Conservation (phyloP, 2,113 vertebrate species). For the Eonycteris spelaea region DNA sequence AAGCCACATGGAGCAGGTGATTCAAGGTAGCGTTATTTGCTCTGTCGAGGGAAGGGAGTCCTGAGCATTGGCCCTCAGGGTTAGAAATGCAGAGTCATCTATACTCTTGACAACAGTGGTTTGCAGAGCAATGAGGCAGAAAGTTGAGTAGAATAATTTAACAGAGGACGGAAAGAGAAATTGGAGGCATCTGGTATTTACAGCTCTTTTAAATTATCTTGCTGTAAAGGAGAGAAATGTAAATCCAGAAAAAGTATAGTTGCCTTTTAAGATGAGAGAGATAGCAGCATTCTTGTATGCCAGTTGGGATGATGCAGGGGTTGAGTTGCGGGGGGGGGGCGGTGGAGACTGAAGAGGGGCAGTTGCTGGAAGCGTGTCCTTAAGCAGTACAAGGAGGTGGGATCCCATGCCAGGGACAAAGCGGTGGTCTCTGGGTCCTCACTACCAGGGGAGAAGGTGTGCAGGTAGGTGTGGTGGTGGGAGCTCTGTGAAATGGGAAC, state of each 20-base stretch:
- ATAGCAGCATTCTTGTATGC: not conserved
- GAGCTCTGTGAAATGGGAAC: not conserved
- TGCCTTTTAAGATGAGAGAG: not conserved
- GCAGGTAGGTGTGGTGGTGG: not conserved
- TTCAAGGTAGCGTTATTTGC: not conserved
- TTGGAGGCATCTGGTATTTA: not conserved
- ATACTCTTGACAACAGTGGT: not conserved
- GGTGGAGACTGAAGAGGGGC: not conserved
- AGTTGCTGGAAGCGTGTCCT: not conserved
- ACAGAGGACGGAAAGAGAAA: not conserved
- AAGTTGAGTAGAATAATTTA: not conserved
- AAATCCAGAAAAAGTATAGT: not conserved
- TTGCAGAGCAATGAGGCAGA: not conserved
- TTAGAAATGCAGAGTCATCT: not conserved
- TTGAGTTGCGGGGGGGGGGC: no score
- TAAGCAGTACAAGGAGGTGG: not conserved
- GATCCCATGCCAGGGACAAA: not conserved
- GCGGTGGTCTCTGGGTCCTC: fast-evolving
- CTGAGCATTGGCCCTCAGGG: not conserved
- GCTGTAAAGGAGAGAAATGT: not conserved
- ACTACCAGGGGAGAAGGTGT: not conserved
- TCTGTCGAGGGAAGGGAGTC: not conserved
- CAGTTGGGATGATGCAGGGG: not conserved
- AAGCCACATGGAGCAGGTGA: not conserved
- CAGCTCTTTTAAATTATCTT: not conserved